A percentile compares a stretch with the other conserved stretches of the same genome.
Evolutionary conservation across 2,797 vertebrate genomes (phyloP).

Genomic region (Micrastur ruficollis): DNA sequence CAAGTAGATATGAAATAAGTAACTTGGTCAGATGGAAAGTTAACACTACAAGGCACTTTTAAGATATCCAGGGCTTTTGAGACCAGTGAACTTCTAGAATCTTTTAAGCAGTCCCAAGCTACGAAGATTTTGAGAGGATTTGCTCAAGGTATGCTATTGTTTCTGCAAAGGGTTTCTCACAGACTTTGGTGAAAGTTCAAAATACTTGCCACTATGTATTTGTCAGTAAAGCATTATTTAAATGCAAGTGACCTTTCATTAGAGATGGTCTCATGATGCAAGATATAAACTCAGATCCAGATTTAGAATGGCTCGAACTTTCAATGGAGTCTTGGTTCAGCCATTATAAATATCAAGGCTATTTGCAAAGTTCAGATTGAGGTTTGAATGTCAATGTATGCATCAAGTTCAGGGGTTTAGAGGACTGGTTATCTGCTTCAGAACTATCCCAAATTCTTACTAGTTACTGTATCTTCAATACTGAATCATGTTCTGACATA

Average conservation of each 20-base stretch:
- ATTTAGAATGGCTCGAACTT: background rate
- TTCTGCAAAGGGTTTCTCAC: background rate
- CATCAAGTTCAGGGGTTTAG: background rate
- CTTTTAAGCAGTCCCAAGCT: background rate
- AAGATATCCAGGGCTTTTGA: background rate
- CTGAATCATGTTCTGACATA: background rate
- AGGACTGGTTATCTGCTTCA: background rate
- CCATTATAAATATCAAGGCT: constrained; percentile 19
- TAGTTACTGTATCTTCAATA: background rate
- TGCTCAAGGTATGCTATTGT: background rate
- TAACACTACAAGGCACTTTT: background rate
- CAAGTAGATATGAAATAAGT: background rate
- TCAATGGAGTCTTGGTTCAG: background rate
- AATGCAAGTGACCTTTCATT: constrained; percentile 17
- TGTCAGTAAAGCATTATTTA: background rate
- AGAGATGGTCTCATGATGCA: background rate
- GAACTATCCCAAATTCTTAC: background rate
- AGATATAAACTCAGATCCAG: background rate
- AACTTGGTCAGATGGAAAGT: background rate
- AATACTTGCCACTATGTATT: background rate
- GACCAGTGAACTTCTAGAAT: background rate
- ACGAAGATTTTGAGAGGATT: constrained; percentile 2
- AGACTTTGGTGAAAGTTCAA: background rate
- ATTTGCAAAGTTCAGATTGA: constrained; percentile 46
- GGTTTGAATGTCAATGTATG: constrained; percentile 17